Evolutionary conservation across 1,140 invertebrate species (phyloP).

Genomic region (Grapholita molesta): DNA sequence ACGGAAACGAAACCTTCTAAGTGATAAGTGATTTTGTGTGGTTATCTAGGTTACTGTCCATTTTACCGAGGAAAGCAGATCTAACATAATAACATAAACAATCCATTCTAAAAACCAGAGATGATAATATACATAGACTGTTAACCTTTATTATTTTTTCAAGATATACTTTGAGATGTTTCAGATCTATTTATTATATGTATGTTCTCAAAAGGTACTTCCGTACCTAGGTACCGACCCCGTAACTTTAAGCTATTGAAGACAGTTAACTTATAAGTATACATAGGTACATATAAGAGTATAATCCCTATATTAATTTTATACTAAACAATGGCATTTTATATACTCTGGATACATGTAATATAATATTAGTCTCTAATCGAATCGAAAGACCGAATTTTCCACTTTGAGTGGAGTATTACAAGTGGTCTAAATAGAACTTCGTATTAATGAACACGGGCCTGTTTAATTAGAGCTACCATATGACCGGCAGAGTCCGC

Average conservation of each 20-base stretch:
- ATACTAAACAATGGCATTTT: too few species aligned
- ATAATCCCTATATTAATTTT: too few species aligned
- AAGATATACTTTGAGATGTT: too few species aligned
- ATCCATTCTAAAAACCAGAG: background rate
- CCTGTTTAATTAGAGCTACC: slow-evolving; percentile 46
- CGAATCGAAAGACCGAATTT: background rate
- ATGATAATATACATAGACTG: background rate
- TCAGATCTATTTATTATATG: too few species aligned
- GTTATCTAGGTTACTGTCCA: background rate
- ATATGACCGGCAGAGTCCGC: slow-evolving; percentile 42
- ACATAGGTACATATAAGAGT: too few species aligned
- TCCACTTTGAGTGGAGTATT: background rate
- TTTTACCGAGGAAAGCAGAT: background rate
- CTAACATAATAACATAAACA: background rate
- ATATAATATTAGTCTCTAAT: background rate
- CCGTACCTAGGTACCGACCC: too few species aligned
- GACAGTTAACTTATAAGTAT: too few species aligned
- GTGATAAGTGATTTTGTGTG: background rate
- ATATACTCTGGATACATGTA: too few species aligned
- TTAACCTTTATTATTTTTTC: background rate
- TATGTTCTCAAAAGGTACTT: too few species aligned
- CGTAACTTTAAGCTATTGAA: too few species aligned
- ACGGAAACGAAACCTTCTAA: background rate
- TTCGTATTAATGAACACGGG: slow-evolving; percentile 54
- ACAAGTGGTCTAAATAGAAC: slow-evolving; percentile 41